Percentiles rank a stretch among this genome's conserved stretches.
phyloP scores from a whole-genome alignment of 1,140 invertebrate species.

The Tetramorium parvispinum region DNA sequence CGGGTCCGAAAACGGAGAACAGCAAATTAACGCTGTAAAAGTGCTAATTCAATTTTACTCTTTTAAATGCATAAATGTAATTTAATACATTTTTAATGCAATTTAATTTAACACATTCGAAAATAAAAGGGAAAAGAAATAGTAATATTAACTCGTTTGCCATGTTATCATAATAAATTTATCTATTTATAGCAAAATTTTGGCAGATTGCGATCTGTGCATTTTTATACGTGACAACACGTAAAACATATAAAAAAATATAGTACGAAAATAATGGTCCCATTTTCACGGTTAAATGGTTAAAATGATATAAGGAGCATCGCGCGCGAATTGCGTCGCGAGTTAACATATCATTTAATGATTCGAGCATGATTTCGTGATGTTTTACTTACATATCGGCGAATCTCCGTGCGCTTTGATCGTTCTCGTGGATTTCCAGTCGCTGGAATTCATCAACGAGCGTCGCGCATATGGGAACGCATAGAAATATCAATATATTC shows the following conservation, averaged over 20 bases:
- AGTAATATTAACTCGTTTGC: not conserved
- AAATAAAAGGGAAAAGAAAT: not conserved
- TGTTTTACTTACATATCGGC: constrained; percentile 57
- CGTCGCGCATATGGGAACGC: not conserved
- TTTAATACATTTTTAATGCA: not conserved
- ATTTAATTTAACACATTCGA: not conserved
- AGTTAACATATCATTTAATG: constrained; percentile 52
- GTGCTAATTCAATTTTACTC: not conserved
- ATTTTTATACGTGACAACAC: not conserved
- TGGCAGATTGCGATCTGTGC: not conserved
- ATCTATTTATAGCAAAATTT: not conserved
- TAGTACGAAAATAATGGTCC: not conserved
- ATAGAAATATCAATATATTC: constrained; percentile 25
- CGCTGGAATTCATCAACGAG: constrained; percentile 21
- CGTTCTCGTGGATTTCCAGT: constrained; percentile 18
- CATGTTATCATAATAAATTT: not conserved
- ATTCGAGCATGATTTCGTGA: constrained; percentile 44
- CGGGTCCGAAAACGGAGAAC: not conserved
- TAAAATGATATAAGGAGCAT: not conserved
- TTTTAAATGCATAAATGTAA: not conserved
- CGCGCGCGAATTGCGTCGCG: not conserved
- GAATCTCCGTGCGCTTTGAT: constrained; percentile 40
- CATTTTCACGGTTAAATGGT: not conserved
- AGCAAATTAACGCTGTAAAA: not conserved
- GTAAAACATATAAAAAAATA: constrained; percentile 18